Conservation (phyloP, 2,888 invertebrate species). For the Agrochola lychnidis region DNA sequence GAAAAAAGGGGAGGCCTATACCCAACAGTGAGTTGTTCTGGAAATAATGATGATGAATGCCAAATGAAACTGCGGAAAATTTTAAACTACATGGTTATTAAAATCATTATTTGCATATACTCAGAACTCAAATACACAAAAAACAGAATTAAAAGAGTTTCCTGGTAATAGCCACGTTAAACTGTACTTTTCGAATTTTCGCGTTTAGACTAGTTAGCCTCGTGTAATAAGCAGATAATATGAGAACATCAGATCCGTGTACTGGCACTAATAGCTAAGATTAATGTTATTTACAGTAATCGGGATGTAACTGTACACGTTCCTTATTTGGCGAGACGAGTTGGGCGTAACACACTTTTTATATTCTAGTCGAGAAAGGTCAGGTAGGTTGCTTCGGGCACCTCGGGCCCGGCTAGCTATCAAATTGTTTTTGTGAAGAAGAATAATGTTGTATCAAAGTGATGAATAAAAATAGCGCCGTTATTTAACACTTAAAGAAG, state of each 20-base stretch:
- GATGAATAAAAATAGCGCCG: constrained; percentile 51
- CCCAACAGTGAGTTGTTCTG: too few relatives aligned
- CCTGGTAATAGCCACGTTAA: neutral
- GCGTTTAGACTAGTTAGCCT: constrained; percentile 36
- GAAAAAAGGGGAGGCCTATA: too few relatives aligned
- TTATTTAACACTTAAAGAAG: constrained; percentile 40
- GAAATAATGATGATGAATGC: neutral
- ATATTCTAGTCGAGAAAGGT: constrained; percentile 61
- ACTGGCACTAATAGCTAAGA: constrained; percentile 59
- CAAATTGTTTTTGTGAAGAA: constrained; percentile 53
- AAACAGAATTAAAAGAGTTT: constrained; percentile 1
- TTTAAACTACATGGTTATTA: neutral
- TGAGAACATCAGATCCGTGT: constrained; percentile 48
- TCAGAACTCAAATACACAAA: neutral
- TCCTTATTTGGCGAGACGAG: constrained; percentile 68
- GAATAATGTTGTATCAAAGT: constrained; percentile 44
- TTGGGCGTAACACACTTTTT: constrained; percentile 66
- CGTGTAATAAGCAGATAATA: constrained; percentile 38
- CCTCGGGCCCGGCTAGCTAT: constrained; percentile 30
- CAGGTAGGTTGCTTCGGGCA: constrained; percentile 35
- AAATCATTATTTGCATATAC: neutral
- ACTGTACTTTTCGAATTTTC: constrained; percentile 21
- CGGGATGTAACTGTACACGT: constrained; percentile 63
- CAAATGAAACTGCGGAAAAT: neutral
- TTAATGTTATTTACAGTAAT: constrained; percentile 62